phyloP scores from a whole-genome alignment of 2,797 vertebrate species.

The Etheostoma nigrum region DNA sequence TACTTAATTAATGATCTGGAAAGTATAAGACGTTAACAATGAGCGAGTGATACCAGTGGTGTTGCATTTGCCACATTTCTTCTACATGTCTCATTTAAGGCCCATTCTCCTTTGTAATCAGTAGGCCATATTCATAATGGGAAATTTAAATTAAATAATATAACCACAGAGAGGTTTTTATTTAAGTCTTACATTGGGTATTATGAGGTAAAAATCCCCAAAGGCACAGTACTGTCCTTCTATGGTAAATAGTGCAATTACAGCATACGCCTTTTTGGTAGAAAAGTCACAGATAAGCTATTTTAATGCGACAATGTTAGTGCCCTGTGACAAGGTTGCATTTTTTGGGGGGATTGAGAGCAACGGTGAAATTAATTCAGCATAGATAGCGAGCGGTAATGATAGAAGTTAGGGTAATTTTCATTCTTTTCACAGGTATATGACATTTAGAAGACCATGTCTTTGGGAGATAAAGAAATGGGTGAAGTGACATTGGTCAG shows the following conservation, averaged over 20 bases:
- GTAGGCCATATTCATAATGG: slow-evolving; percentile 23
- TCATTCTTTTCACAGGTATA: slow-evolving; percentile 27
- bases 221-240: slow-evolving; percentile 10
- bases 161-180: neutral
- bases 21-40: slow-evolving; percentile 70
- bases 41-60: slow-evolving; percentile 32
- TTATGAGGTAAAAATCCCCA: slow-evolving; percentile 15
- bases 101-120: slow-evolving; percentile 35
- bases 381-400: slow-evolving; percentile 27
- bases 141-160: slow-evolving; percentile 23
- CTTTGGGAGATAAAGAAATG: slow-evolving; percentile 52
- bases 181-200: slow-evolving; percentile 23
- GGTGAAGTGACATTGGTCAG: slow-evolving; percentile 36
- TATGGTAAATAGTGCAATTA: slow-evolving; percentile 34
- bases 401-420: slow-evolving; percentile 35
- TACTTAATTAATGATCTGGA: slow-evolving; percentile 69
- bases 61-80: slow-evolving; percentile 42
- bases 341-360: slow-evolving; percentile 36
- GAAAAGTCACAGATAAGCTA: slow-evolving; percentile 48
- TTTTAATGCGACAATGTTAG: slow-evolving; percentile 7
- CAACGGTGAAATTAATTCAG: slow-evolving; percentile 34
- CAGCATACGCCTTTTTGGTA: slow-evolving; percentile 6
- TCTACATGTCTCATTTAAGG: slow-evolving; percentile 48
- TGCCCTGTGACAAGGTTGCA: slow-evolving; percentile 37
- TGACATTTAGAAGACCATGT: slow-evolving; percentile 44